These are phyloP conservation scores for Sinohyriopsis cumingii DNA, from an alignment of 2,888 invertebrate species.

Conservation along the genomic window DNA sequence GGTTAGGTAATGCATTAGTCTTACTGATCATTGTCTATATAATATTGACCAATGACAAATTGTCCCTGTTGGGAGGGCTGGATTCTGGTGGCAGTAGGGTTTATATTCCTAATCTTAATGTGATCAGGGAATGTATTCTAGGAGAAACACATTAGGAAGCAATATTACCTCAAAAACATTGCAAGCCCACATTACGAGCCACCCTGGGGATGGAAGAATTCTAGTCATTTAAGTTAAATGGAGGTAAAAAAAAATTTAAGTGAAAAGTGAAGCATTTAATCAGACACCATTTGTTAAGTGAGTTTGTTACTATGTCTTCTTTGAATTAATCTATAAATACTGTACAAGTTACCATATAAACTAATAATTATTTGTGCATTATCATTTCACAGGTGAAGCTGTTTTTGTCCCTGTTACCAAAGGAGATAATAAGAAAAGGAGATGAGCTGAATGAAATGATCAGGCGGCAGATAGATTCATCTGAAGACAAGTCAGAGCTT, in stretches of 20 bases:
- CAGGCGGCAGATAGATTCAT: constrained; percentile 33
- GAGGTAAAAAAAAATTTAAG: neutral
- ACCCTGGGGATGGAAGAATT: no score
- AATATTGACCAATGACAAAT: no score
- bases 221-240: neutral
- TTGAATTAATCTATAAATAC: neutral
- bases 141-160: no score
- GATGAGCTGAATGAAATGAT: constrained; percentile 46
- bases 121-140: no score
- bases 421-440: constrained; percentile 53
- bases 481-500: constrained; percentile 1
- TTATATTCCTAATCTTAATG: no score
- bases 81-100: no score
- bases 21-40: no score
- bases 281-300: neutral
- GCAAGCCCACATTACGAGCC: no score
- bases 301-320: neutral
- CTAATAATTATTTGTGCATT: neutral
- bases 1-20: no score
- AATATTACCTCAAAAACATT: no score
- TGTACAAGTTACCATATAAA: neutral
- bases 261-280: neutral
- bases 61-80: no score
- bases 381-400: constrained; percentile 51
- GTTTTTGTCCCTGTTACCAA: constrained; percentile 56